phyloP scores from a whole-genome alignment of 2,113 vertebrate genomes.

The Pycnonotus jocosus region DNA sequence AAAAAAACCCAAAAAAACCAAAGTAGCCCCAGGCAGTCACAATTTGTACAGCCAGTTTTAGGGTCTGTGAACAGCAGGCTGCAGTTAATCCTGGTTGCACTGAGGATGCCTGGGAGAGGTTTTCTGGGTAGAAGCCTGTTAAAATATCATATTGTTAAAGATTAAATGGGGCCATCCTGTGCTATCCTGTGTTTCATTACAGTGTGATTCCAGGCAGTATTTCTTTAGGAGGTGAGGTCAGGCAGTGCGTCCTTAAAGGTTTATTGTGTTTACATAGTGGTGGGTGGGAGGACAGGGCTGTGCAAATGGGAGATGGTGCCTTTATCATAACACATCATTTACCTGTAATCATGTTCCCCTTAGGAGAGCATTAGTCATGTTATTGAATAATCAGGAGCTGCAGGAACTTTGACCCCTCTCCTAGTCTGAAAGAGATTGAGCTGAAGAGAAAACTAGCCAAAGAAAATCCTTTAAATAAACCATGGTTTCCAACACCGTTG shows the following conservation, averaged over 20 bases:
- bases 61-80: neutral
- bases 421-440: neutral
- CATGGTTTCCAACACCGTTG: neutral
- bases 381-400: neutral
- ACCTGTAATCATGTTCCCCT: neutral
- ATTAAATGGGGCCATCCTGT: neutral
- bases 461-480: neutral
- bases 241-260: neutral
- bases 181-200: neutral
- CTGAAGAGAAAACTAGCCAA: neutral
- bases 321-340: neutral
- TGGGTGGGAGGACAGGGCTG: neutral
- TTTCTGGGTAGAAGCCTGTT: neutral
- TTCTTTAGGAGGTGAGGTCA: neutral
- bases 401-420: neutral
- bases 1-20: too few species aligned
- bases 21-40: neutral
- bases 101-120: neutral
- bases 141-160: neutral
- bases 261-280: neutral
- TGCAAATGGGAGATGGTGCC: neutral
- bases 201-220: neutral
- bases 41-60: neutral
- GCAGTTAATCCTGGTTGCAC: neutral
- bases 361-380: conserved; percentile 6